Evolutionary conservation across 2,113 vertebrate genomes (phyloP).

Genomic region (Strix uralensis): DNA sequence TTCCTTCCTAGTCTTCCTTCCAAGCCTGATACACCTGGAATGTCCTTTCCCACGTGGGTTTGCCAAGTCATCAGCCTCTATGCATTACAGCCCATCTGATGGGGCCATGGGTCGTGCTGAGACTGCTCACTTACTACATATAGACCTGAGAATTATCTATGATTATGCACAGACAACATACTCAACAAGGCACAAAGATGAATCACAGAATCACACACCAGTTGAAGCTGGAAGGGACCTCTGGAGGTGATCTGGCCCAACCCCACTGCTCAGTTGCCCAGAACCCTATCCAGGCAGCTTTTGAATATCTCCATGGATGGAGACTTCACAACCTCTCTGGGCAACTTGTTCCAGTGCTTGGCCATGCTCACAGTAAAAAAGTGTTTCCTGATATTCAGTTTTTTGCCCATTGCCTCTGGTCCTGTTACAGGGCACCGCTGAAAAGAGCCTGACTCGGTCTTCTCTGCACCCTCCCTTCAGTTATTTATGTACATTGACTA

Average conservation of each 20-base stretch:
- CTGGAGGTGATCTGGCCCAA: neutral
- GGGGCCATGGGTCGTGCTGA: neutral
- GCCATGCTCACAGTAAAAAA: neutral
- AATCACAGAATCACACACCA: neutral
- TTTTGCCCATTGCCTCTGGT: neutral
- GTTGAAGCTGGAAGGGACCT: neutral
- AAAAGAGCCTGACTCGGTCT: neutral
- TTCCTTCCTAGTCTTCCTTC: neutral
- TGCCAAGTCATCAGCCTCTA: neutral
- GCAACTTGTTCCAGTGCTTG: neutral
- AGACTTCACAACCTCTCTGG: neutral
- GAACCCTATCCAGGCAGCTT: neutral
- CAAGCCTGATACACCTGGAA: neutral
- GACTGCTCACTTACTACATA: neutral
- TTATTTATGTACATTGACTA: neutral
- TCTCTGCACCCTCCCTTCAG: neutral
- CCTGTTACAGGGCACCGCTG: neutral
- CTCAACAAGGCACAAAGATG: neutral
- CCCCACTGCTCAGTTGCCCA: neutral
- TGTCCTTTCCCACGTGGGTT: neutral
- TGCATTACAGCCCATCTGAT: neutral
- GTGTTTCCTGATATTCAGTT: neutral
- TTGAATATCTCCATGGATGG: neutral
- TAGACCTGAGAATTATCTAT: neutral
- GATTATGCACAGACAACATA: neutral